Evolutionary conservation across 2,888 invertebrate species (phyloP).

Genomic region (Sericinus montela): DNA sequence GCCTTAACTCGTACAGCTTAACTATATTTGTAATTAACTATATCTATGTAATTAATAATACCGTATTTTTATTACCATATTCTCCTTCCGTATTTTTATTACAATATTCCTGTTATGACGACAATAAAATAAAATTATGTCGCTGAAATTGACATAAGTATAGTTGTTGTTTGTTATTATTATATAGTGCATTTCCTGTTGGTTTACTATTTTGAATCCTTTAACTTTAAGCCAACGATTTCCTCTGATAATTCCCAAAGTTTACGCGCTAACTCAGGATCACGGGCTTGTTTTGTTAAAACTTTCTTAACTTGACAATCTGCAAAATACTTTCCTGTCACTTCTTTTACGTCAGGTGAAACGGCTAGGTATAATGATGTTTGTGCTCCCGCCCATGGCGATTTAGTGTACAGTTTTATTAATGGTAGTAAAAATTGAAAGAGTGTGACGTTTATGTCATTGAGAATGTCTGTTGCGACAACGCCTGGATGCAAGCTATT

Average conservation of each 20-base stretch:
- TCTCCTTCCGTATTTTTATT: no score
- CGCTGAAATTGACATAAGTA: no score
- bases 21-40: no score
- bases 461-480: constrained; percentile 83
- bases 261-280: constrained; percentile 73
- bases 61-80: no score
- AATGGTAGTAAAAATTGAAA: constrained; percentile 55
- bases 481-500: constrained; percentile 91
- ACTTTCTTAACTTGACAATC: constrained; percentile 67
- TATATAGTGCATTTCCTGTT: no score
- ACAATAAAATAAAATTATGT: no score
- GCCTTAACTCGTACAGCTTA: no score
- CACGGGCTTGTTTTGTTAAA: constrained; percentile 52
- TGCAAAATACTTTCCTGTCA: constrained; percentile 82
- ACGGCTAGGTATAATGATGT: constrained; percentile 78
- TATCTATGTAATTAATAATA: no score
- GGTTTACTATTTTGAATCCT: not conserved
- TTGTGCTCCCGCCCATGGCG: constrained; percentile 56
- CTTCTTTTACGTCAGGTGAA: constrained; percentile 73
- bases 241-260: constrained; percentile 83
- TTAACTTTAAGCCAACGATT: constrained; percentile 31
- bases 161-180: no score
- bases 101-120: no score
- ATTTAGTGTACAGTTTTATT: constrained; percentile 34
- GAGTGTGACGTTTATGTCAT: constrained; percentile 46